phyloP scores from a whole-genome alignment of 2,888 invertebrate species.

The Emmelina monodactyla region DNA sequence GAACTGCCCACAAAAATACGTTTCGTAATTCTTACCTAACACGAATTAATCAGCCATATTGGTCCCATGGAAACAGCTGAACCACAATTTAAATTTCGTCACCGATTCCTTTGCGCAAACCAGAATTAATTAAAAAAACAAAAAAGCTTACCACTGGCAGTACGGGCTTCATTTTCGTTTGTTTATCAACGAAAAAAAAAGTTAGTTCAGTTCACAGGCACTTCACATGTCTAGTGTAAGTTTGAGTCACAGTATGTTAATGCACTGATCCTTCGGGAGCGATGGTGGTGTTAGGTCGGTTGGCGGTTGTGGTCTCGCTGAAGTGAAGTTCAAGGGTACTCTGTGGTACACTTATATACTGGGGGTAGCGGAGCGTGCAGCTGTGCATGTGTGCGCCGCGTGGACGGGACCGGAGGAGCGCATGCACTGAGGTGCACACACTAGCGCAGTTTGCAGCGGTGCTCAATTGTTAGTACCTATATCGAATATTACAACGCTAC shows the following conservation, averaged over 20 bases:
- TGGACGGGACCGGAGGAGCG: conserved; percentile 23
- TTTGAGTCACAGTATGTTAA: neutral
- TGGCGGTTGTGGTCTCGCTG: conserved; percentile 21
- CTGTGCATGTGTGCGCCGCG: conserved; percentile 27
- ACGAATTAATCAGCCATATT: too few relatives aligned
- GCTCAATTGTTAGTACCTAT: too few relatives aligned
- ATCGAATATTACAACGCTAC: too few relatives aligned
- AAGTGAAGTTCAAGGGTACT: conserved; percentile 65
- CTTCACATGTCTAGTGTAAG: neutral
- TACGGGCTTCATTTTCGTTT: conserved; percentile 44
- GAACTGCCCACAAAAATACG: too few relatives aligned
- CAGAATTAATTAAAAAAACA: neutral
- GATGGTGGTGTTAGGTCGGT: conserved; percentile 7
- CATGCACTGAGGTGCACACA: conserved; percentile 26
- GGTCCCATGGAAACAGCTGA: neutral
- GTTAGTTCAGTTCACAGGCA: conserved; percentile 25
- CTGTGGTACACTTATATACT: conserved; percentile 48
- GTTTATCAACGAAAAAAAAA: too few relatives aligned
- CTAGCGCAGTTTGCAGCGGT: conserved; percentile 19
- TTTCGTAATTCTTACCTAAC: too few relatives aligned
- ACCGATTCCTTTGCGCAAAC: too few relatives aligned
- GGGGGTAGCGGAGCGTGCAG: conserved; percentile 53
- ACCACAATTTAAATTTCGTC: neutral
- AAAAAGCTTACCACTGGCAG: conserved; percentile 37
- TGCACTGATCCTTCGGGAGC: conserved; percentile 9